These are phyloP conservation scores for Conomelus anceps DNA, from an alignment of 2,888 invertebrate genomes.

Conservation along the genomic window DNA sequence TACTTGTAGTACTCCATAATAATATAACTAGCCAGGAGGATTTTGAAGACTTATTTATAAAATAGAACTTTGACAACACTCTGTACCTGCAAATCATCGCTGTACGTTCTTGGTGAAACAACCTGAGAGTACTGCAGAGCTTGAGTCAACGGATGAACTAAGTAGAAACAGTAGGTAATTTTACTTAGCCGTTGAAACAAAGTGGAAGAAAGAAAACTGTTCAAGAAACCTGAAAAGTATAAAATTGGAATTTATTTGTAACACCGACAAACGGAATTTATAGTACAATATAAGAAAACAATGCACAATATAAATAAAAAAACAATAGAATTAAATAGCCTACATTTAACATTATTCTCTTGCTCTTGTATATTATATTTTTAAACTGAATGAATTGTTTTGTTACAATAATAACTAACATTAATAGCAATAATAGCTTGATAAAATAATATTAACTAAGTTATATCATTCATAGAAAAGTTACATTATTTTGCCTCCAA, in stretches of 20 bases:
- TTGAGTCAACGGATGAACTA: background rate
- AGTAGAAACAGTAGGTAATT: background rate
- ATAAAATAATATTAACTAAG: too few species aligned
- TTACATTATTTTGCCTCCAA: too few species aligned
- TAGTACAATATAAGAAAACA: too few species aligned
- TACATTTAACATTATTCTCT: too few species aligned
- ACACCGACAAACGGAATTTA: background rate
- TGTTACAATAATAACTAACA: too few species aligned
- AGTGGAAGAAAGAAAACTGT: background rate
- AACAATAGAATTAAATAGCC: too few species aligned
- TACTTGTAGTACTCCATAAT: background rate
- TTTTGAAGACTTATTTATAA: background rate
- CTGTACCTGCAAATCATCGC: background rate
- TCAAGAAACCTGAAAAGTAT: background rate
- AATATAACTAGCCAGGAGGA: background rate
- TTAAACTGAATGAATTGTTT: too few species aligned
- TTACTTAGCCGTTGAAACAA: background rate
- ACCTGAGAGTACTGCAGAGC: background rate
- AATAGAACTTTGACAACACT: background rate
- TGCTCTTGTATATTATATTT: too few species aligned
- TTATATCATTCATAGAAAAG: too few species aligned
- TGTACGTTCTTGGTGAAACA: background rate
- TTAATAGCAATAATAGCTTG: too few species aligned
- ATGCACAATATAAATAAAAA: too few species aligned
- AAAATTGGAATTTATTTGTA: background rate